Evolutionary conservation across 35 echinoderm and acorn worm species (phyloP).

Genomic region (Stichopus chloronotus): DNA sequence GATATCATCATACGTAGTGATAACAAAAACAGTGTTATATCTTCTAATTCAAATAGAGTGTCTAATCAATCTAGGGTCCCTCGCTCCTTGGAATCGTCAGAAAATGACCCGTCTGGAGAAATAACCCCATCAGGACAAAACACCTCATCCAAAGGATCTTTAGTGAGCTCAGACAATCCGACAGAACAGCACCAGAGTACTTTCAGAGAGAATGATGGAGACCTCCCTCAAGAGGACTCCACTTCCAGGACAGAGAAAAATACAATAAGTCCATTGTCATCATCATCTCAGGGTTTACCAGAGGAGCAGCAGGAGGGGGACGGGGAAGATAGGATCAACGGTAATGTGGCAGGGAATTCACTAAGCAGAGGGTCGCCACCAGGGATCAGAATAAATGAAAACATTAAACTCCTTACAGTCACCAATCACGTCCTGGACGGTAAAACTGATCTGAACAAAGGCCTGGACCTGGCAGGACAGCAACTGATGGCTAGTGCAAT

Average conservation of each 20-base stretch:
- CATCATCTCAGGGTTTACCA: slow-evolving; percentile 4
- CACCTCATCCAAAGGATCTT: too few species aligned
- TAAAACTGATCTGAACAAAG: slow-evolving; percentile 5
- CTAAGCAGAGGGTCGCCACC: slow-evolving; percentile 32
- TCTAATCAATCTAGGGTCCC: neutral
- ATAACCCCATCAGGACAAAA: neutral
- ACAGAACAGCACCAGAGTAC: neutral
- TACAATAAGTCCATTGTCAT: neutral
- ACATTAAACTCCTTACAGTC: slow-evolving; percentile 59
- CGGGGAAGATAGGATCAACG: neutral
- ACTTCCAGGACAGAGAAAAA: neutral
- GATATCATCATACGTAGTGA: neutral
- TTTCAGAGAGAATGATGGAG: neutral
- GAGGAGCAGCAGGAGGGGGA: neutral
- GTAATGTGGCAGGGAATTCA: neutral
- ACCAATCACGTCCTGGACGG: slow-evolving; percentile 33
- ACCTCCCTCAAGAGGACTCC: neutral
- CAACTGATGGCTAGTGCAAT: slow-evolving; percentile 63
- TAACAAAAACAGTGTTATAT: neutral
- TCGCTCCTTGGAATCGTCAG: neutral
- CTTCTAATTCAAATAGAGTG: neutral
- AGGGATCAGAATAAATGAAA: slow-evolving; percentile 57
- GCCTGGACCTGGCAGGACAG: slow-evolving; percentile 46
- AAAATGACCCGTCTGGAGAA: neutral
- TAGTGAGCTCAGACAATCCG: too few species aligned